Evolutionary conservation across 1,140 invertebrate genomes (phyloP).

Genomic region (Drosophila repleta): DNA sequence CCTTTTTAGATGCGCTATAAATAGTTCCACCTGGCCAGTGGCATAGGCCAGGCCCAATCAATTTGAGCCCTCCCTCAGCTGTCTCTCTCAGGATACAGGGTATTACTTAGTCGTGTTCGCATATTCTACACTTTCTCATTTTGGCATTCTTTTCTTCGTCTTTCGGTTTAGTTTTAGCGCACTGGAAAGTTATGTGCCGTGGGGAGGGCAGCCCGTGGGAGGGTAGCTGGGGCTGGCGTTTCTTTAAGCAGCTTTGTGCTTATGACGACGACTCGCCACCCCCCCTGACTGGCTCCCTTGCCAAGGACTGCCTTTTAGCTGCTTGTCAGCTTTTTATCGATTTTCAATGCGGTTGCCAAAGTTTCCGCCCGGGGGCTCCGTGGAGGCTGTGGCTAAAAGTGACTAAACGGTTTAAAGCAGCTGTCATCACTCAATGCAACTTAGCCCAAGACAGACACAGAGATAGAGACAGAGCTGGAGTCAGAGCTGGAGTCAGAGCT

Average conservation of each 20-base stretch:
- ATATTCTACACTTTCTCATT: too few species aligned
- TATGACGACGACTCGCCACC: too few species aligned
- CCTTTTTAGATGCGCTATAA: too few species aligned
- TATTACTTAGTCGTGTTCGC: not conserved
- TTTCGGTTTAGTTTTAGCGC: constrained; percentile 46
- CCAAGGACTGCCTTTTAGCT: not conserved
- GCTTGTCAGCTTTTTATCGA: constrained; percentile 49
- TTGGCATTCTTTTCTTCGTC: not conserved
- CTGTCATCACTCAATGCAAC: constrained; percentile 30
- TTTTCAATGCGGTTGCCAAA: constrained; percentile 52
- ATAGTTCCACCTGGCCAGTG: too few species aligned
- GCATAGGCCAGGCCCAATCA: too few species aligned
- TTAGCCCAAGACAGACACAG: not conserved
- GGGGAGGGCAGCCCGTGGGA: not conserved
- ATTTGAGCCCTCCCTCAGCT: too few species aligned
- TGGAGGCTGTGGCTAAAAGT: constrained; percentile 29
- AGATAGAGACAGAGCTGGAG: too few species aligned
- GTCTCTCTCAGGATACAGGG: not conserved
- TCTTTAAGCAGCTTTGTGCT: constrained; percentile 54
- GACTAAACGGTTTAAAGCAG: constrained; percentile 25
- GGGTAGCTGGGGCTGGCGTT: not conserved
- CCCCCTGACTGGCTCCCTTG: constrained; percentile 15
- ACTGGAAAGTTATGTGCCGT: constrained; percentile 26
- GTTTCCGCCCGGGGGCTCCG: not conserved
- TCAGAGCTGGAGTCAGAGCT: not conserved